Evolutionary conservation across 2,888 invertebrate genomes (phyloP).

Genomic region (Creontiades dilutus): DNA sequence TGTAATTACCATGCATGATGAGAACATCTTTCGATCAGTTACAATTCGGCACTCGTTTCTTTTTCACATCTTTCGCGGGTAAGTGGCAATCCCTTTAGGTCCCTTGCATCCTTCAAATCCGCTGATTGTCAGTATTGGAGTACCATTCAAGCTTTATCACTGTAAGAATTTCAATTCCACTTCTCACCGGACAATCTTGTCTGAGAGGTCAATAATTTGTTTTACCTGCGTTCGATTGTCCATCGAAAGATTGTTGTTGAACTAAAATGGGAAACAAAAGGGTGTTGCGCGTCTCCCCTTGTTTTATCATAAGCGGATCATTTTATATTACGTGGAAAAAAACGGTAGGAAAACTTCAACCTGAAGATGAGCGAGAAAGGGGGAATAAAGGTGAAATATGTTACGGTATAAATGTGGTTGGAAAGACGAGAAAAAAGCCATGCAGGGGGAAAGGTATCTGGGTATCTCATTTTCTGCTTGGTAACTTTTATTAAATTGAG

Average conservation of each 20-base stretch:
- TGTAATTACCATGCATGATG: no score
- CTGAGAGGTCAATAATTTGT: no score
- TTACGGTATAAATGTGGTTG: slow-evolving; percentile 56
- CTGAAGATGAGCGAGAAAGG: background rate
- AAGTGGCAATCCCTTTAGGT: no score
- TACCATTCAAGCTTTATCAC: no score
- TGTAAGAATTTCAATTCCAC: no score
- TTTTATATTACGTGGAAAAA: slow-evolving; percentile 60
- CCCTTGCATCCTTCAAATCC: no score
- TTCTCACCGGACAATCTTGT: no score
- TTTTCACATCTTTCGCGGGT: no score
- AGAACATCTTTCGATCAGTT: no score
- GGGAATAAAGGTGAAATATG: slow-evolving; percentile 62
- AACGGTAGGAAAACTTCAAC: slow-evolving; percentile 26
- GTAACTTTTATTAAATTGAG: slow-evolving; percentile 66
- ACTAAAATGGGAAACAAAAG: background rate
- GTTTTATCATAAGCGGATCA: slow-evolving; percentile 52
- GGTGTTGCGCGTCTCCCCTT: background rate
- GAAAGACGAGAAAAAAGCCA: slow-evolving; percentile 2
- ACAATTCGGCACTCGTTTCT: no score
- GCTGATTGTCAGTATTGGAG: no score
- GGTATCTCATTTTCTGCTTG: slow-evolving; percentile 66
- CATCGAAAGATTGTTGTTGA: background rate
- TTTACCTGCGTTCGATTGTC: background rate
- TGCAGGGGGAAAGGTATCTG: slow-evolving; percentile 25